Evolutionary conservation across 1,140 invertebrate species (phyloP).

Genomic region (Eumeta japonica): DNA sequence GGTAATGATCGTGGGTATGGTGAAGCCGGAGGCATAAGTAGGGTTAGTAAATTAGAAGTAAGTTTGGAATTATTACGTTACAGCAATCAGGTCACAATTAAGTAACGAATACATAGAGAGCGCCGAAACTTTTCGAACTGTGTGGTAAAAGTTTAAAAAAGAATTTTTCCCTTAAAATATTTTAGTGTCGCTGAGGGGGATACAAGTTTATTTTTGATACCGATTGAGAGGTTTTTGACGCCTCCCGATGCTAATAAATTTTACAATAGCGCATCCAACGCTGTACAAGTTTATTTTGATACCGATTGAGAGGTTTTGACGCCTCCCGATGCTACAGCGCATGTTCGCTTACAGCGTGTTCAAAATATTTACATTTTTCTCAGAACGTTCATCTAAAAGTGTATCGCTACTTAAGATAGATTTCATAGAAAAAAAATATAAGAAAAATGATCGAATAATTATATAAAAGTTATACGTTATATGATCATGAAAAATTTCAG

Average conservation of each 20-base stretch:
- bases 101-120: background rate
- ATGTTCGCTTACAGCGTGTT: no score
- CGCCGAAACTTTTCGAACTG: background rate
- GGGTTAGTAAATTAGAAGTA: constrained; percentile 1
- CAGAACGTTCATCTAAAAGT: background rate
- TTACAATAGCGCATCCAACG: constrained; percentile 17
- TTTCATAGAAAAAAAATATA: background rate
- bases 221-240: constrained; percentile 9
- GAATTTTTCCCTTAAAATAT: constrained; percentile 3
- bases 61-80: background rate
- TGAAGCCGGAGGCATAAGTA: no score
- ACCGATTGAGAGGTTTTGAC: no score
- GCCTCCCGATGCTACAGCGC: no score
- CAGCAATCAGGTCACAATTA: background rate
- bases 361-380: no score
- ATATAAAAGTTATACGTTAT: no score
- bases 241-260: constrained; percentile 20
- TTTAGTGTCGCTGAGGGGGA: background rate
- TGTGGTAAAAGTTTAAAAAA: constrained; percentile 3
- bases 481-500: no score
- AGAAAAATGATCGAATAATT: no score
- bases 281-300: no score
- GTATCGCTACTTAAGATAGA: background rate
- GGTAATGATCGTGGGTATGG: no score
- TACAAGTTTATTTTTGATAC: constrained; percentile 2